A percentile compares a stretch with the other conserved stretches of the same genome.
Evolutionary conservation across 2,797 vertebrate genomes (phyloP).

Genomic region (Muscicapa striata): DNA sequence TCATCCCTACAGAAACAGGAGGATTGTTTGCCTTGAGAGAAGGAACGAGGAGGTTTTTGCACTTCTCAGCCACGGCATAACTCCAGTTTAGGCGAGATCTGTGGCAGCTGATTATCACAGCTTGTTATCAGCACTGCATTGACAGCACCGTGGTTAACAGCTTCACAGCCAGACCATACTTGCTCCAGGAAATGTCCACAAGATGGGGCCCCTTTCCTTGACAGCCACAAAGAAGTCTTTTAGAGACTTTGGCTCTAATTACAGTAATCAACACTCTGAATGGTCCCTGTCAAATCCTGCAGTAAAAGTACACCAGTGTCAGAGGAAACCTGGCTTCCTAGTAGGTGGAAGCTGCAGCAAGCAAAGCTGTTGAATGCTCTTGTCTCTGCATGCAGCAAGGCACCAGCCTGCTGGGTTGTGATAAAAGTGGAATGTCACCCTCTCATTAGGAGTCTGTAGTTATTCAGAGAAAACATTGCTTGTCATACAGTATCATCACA

Average conservation of each 20-base stretch:
- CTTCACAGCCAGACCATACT: neutral
- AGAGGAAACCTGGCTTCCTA: neutral
- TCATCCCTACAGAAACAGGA: neutral
- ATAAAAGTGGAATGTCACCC: neutral
- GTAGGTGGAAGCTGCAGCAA: neutral
- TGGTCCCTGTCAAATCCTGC: neutral
- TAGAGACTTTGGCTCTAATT: neutral
- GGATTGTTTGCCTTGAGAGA: neutral
- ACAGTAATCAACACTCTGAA: neutral
- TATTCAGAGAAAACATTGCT: neutral
- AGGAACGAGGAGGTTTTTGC: accelerated
- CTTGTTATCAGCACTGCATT: neutral
- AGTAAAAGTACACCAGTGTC: neutral
- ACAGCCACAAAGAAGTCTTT: neutral
- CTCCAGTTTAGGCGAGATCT: accelerated
- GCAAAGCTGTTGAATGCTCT: neutral
- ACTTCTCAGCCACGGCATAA: neutral
- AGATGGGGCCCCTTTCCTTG: constrained; percentile 17
- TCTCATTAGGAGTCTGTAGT: neutral
- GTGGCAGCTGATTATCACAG: neutral
- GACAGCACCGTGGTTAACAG: neutral
- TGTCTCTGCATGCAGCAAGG: accelerated
- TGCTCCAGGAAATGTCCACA: neutral
- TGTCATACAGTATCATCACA: neutral
- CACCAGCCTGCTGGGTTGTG: neutral